Conservation (phyloP, 2,113 vertebrate genomes). For the Sinocyclocheilus rhinocerous region DNA sequence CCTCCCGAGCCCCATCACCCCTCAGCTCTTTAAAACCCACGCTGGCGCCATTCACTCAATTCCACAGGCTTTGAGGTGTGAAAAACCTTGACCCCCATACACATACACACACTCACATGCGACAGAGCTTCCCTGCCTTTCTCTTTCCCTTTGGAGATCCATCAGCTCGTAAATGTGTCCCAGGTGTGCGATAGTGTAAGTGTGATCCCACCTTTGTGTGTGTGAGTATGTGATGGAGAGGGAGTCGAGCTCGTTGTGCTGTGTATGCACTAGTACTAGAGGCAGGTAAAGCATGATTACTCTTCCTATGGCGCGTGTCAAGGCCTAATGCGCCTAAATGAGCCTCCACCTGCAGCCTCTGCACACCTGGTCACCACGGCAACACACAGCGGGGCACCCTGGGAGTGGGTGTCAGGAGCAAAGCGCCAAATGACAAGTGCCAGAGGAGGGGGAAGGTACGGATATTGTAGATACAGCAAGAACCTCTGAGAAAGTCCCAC, state of each 20-base stretch:
- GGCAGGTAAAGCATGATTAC: constrained; percentile 76
- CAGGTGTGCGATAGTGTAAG: constrained; percentile 64
- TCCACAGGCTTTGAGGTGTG: constrained; percentile 39
- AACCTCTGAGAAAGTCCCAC: constrained; percentile 23
- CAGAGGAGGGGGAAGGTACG: constrained; percentile 58
- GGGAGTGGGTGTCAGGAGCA: constrained; percentile 14
- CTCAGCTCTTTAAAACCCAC: constrained; percentile 21
- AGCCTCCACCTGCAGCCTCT: constrained; percentile 76
- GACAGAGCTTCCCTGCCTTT: constrained; percentile 6
- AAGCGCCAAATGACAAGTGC: background rate
- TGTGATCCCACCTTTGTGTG: constrained; percentile 46
- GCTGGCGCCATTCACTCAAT: constrained; percentile 27
- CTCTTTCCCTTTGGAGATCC: constrained; percentile 62
- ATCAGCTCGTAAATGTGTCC: constrained; percentile 75
- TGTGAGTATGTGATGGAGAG: constrained; percentile 72
- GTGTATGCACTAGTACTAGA: constrained; percentile 64
- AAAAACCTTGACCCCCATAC: constrained; percentile 40
- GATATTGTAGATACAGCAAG: constrained; percentile 42
- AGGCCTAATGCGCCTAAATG: constrained; percentile 79
- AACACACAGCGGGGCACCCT: constrained; percentile 15
- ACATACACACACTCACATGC: constrained; percentile 45
- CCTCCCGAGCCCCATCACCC: background rate
- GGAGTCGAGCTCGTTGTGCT: constrained; percentile 67
- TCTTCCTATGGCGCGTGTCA: constrained; percentile 74
- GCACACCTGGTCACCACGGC: constrained; percentile 73